Base-by-base conservation (phyloP, 2,797 vertebrate genomes). In the Scarus forsteni region DNA sequence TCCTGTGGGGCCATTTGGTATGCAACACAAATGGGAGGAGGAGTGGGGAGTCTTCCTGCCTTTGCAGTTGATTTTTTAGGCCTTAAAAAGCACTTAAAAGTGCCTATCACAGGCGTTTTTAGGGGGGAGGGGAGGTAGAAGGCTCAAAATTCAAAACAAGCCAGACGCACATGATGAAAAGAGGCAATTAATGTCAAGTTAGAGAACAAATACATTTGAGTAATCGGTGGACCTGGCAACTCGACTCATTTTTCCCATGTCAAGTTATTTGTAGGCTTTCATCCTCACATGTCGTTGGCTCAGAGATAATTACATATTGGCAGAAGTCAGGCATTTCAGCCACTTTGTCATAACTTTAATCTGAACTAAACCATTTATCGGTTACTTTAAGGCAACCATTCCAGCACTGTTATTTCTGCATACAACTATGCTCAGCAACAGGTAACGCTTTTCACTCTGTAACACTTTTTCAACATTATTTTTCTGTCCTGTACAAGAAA, bases 141-240 rank as follows among this genome's bases (percentile, higher is more conserved):
- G 39, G 57, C 49, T 67, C 67, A 42, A 34, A 42, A 61, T 70
- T 74, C 75, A 77, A 51, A 86, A 73, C 60, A 65, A 75, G 14
- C 9, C 27, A 4, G 13, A 44, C 43, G 35, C 8, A 2, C 11
- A 16, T 6, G 8, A 38, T 27, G 16, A 34, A 10, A 60, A 6
- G 10, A 10, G 8, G 34, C 1, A 0, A 6, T 3, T 10, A 0
- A 1, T 3, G 38, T 18, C 6, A 15, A 27, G 27, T 27, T 40
- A 5, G 0, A n/a, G 3, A 3, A 5, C 12, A 14, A 7, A 27
- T 56, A n/a, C 10, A 7, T 6, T 14, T 0, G 6, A 0, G 12
- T 13, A 18, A 13, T 7, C 27, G 13, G 2, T 27, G 35, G 9
- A 19, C 11, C 12, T 13, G 13, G 14, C 12, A 44, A 44, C 11